Base-by-base conservation (phyloP, 1,140 invertebrate genomes). In the Drosophila sechellia region DNA sequence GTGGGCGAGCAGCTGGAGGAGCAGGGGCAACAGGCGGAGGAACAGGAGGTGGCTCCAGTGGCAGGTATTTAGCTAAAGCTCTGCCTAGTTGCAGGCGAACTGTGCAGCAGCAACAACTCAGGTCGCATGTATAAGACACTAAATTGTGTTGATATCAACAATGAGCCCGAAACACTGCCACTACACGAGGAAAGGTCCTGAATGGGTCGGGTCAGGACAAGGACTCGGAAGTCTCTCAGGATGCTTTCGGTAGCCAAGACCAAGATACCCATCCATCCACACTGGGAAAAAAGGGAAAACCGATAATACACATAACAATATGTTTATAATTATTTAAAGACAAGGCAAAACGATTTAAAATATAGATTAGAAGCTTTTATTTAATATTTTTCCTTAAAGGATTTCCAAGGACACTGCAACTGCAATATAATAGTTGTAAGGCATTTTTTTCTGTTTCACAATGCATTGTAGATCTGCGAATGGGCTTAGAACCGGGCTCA, bases 91-190 rank as follows among this genome's bases (percentile, higher is more conserved):
- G 64, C 80, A 77, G 49, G 55, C 48, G 53, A 74, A 70, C 72
- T 75, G 72, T 43, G 50, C 54, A 52, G 37, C 56, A 66, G 49
- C 83, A 50, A 60, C 83, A 50, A 60, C 64, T 55, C 50, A 42
- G 57, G 56, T 52, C 72, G 65, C 81, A 76, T 68, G 77, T 79
- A 81, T 89, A 86, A 83, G 84, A 83, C 84, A 79, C 83, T 89
- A 89, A 83, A 89, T 87, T 87, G 79, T 87, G 83, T 83, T 87
- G 83, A 87, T 89, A 87, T 87, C 83, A 89, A 87, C 83, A 89
- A 87, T 89, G 83, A 87, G 84, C 79, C 76, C 78, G 73, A 86
- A 81, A 86, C 83, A 86, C 59, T 61, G 77, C 77, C 74, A 56
- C 66, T 71, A 69, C 81, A 86, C 43, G 71, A 64, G 46, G 42